Evolutionary conservation across 2,113 vertebrate genomes (phyloP), one percentile per base, ranked within the genome.

Genomic region (Chaetodon trifascialis): DNA sequence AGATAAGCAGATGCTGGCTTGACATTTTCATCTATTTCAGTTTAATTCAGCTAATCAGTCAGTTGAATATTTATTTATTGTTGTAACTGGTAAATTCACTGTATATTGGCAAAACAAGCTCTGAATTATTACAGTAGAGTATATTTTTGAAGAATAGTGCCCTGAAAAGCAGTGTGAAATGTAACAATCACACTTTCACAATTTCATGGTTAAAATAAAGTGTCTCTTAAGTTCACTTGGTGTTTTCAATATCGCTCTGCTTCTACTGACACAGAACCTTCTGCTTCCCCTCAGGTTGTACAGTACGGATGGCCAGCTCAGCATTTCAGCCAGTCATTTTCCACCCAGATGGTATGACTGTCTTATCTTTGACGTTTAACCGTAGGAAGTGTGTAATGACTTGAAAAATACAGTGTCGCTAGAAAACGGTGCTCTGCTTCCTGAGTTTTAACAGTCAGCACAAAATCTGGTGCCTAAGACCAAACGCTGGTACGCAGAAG

Each of bases 291-390:
- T 83, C 76, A 79, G 78, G 84, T 80, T 88, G 64, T 71, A 71
- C 65, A 42, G 79, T 60, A 67, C 25, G 78, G 67, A 85, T 68
- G 78, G 67, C 77, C 76, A 73, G 23, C 71, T 84, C 83, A 83
- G 81, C 82, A 67, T 83, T 89, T 87, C 59, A 82, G 56, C 42
- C 40, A 15, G n/a, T 83, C 54, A 76, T 91, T 85, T 40, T 68
- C 56, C 76, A 78, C 76, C 56, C 87, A 90, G 82, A 91, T 78
- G 78, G 78, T 59, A 79, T 16, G 46, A 83, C 67, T 78, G 49
- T 85, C 58, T 84, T 80, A 73, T 79, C 69, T 54, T 70, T 9
- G 17, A 65, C 80, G 85, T 78, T 82, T 73, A 85, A 89, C 90
- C 5, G 40, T 52, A 64, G 60, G 71, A 89, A 85, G 64, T 77